Base-by-base conservation (phyloP, 2,113 vertebrate species). In the Nettapus auritus region DNA sequence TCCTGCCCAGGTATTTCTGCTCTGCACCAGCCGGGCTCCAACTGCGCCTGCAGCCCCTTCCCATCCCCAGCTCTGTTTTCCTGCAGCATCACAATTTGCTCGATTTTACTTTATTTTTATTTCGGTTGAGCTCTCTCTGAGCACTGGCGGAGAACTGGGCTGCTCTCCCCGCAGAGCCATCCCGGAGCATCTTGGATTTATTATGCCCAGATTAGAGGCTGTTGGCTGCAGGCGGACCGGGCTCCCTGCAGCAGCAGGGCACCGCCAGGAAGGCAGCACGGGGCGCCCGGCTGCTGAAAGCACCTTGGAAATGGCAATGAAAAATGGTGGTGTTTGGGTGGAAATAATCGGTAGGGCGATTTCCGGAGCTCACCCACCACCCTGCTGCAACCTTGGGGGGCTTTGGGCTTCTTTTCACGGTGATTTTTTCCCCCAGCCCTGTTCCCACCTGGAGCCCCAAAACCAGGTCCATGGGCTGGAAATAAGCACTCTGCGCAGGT, bases 401-500 rank as follows among this genome's bases (percentile, higher is more conserved):
- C 13, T 52, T 76, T 62, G 64, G 83, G 83, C 6, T 4, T 20
- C 17, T 40, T 40, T 28, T 46, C 38, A 4, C 31, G 20, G 20
- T 22, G 46, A 11, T 11, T 48, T 48, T 48, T 42, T 21, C 21
- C 20, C 20, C 46, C 31, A 5, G 34, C 46, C 0, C 1, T 31
- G 33, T 46, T 48, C 71, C 71, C 26, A 20, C 29, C 22, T 28
- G 8, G n/a, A 90, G 83, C 34, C 34, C 62, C 40, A 14, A 36
- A 59, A 38, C 7, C 59, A 31, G 22, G 52, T 6, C 56, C 31
- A 7, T 10, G 56, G 33, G 56, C 59, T 60, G n/a, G n/a, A 60
- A 25, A 60, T 13, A 14, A 60, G n/a, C 8, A 5, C 59, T 26
- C 18, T 60, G 57, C 21, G 1, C 0, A 42, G n/a, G 26, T 0